Conservation (phyloP, 2,113 vertebrate species). For the Serilophus lunatus region DNA sequence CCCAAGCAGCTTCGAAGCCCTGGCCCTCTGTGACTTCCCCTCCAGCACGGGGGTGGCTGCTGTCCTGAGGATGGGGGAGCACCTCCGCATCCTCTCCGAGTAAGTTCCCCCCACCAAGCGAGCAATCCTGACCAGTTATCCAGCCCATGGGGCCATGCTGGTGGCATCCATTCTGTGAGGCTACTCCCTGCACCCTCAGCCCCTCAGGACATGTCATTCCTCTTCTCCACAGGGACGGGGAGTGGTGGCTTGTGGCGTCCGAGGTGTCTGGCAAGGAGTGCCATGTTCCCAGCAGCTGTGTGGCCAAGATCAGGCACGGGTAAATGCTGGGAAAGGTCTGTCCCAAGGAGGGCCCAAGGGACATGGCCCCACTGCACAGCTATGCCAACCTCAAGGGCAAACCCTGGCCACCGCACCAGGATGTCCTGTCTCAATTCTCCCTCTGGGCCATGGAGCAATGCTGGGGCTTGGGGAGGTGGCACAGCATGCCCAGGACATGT, state of each 20-base stretch:
- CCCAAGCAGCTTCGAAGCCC: conserved; percentile 20
- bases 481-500: rapidly evolving
- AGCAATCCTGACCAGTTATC: too few relatives aligned
- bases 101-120: conserved; percentile 11
- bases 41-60: neutral
- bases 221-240: conserved; percentile 64
- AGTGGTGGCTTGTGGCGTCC: conserved; percentile 81
- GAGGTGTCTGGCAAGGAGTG: conserved; percentile 70
- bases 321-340: conserved; percentile 27
- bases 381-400: neutral
- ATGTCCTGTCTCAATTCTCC: rapidly evolving
- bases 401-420: rapidly evolving
- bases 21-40: conserved; percentile 81
- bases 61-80: conserved; percentile 77
- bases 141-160: rapidly evolving
- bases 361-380: rapidly evolving
- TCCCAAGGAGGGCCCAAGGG: rapidly evolving
- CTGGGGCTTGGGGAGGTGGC: neutral
- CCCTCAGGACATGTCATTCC: too few relatives aligned
- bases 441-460: rapidly evolving
- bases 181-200: neutral
- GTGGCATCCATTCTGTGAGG: too few relatives aligned
- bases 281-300: conserved; percentile 76
- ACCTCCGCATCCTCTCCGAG: conserved; percentile 77
- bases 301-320: conserved; percentile 80